These are phyloP conservation scores for Sminthurides aquaticus DNA, from an alignment of 2,888 invertebrate species.

Conservation along the genomic window DNA sequence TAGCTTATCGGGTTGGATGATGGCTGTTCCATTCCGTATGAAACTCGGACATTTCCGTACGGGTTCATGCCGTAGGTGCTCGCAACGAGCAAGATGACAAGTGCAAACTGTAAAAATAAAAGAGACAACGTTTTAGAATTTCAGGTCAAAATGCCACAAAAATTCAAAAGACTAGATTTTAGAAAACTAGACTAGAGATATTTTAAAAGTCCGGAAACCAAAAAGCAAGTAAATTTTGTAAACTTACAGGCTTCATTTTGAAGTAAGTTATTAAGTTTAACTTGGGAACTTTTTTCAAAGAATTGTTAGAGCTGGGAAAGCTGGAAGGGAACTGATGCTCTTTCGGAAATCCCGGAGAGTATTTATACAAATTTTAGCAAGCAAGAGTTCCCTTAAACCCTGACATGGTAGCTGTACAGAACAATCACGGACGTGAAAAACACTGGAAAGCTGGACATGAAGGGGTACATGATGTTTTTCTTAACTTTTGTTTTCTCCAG, in stretches of 20 bases:
- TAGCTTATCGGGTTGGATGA: not conserved
- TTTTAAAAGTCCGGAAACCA: no score
- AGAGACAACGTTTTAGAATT: slow-evolving; percentile 7
- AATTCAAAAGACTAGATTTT: no score
- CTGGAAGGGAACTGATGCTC: not conserved
- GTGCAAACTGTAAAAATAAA: slow-evolving; percentile 16
- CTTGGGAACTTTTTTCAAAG: no score
- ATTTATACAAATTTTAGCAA: not conserved
- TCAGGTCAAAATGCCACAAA: slow-evolving; percentile 6
- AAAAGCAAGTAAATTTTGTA: no score
- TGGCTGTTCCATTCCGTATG: slow-evolving; percentile 4
- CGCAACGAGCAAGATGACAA: slow-evolving; percentile 22
- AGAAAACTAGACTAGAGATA: no score
- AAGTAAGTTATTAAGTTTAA: no score
- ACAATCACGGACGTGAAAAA: no score
- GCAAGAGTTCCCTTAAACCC: no score
- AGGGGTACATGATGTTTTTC: no score
- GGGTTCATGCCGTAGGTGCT: slow-evolving; percentile 25
- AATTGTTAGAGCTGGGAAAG: not conserved
- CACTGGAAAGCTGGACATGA: no score
- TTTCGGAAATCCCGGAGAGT: not conserved
- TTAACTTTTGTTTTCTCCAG: no score
- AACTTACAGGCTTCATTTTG: slow-evolving; percentile 28
- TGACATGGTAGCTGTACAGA: no score
- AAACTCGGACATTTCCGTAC: slow-evolving; percentile 5